Evolutionary conservation across 2,888 invertebrate genomes (phyloP).

Genomic region (Strigamia transsilvanica): DNA sequence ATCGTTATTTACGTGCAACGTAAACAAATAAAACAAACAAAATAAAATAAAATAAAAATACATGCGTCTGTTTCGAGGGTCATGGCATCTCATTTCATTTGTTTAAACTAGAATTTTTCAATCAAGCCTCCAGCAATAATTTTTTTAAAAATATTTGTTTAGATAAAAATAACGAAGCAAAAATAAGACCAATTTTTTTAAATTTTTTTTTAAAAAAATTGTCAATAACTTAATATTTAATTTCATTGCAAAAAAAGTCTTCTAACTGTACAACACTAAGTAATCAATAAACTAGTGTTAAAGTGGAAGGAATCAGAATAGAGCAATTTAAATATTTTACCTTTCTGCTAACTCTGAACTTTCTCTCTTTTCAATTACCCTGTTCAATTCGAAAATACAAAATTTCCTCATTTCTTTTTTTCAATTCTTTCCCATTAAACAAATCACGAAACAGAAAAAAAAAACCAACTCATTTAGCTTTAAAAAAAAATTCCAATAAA

Average conservation of each 20-base stretch:
- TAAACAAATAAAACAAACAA: too few relatives aligned
- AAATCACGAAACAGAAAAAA: neutral
- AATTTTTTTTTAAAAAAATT: neutral
- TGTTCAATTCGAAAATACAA: conserved; percentile 12
- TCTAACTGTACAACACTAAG: neutral
- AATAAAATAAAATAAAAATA: too few relatives aligned
- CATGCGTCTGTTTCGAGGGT: too few relatives aligned
- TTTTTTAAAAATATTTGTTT: too few relatives aligned
- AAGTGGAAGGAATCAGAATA: conserved; percentile 18
- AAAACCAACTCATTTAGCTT: conserved; percentile 4
- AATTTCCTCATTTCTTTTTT: conserved; percentile 30
- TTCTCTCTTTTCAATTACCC: neutral
- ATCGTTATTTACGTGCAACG: too few relatives aligned
- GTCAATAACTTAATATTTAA: neutral
- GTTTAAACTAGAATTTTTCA: too few relatives aligned
- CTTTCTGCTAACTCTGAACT: neutral
- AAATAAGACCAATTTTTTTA: neutral
- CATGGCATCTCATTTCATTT: too few relatives aligned
- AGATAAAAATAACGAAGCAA: neutral
- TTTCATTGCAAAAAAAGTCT: conserved; percentile 14
- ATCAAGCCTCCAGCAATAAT: neutral
- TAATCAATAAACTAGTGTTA: conserved; percentile 28
- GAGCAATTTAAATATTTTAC: conserved; percentile 29
- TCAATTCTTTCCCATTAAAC: conserved; percentile 6
- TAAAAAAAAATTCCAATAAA: neutral